A percentile compares a stretch with the other conserved stretches of the same genome.
phyloP scores from a whole-genome alignment of 2,888 invertebrate species.

The Gymnoscelis rufifasciata region DNA sequence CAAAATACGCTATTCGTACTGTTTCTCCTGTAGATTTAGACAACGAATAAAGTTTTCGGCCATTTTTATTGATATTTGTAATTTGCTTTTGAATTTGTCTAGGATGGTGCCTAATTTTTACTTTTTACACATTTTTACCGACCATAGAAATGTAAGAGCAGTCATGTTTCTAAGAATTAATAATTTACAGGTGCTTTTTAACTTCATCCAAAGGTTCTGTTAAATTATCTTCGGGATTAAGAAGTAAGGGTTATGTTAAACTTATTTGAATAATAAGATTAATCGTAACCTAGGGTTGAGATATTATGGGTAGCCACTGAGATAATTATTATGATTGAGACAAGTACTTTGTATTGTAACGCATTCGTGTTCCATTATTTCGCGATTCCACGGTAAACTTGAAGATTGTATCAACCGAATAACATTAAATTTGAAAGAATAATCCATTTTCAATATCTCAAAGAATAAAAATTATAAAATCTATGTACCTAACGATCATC shows the following conservation, averaged over 20 bases:
- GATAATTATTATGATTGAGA: no score
- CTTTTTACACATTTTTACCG: neutral
- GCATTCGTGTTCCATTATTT: no score
- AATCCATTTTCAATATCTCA: no score
- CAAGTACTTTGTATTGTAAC: no score
- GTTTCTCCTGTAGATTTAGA: constrained; percentile 29
- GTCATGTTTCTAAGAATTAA: constrained; percentile 1
- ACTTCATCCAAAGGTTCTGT: neutral
- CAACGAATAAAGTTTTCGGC: constrained; percentile 48
- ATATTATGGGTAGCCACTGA: no score
- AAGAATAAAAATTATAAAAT: no score
- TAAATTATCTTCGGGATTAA: neutral
- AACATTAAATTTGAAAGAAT: no score
- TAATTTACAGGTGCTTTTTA: neutral
- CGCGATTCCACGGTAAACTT: no score
- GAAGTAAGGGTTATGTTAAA: constrained; percentile 17
- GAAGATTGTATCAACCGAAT: no score
- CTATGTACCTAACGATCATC: no score
- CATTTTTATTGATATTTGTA: constrained; percentile 41
- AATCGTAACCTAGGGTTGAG: constrained; percentile 17
- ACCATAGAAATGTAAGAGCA: constrained; percentile 8
- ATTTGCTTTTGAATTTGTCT: constrained; percentile 37
- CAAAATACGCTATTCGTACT: constrained; percentile 10
- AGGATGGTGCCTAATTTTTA: constrained; percentile 57
- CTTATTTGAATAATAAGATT: constrained; percentile 25